phyloP scores from a whole-genome alignment of 2,888 invertebrate species.

The Diploptera punctata region DNA sequence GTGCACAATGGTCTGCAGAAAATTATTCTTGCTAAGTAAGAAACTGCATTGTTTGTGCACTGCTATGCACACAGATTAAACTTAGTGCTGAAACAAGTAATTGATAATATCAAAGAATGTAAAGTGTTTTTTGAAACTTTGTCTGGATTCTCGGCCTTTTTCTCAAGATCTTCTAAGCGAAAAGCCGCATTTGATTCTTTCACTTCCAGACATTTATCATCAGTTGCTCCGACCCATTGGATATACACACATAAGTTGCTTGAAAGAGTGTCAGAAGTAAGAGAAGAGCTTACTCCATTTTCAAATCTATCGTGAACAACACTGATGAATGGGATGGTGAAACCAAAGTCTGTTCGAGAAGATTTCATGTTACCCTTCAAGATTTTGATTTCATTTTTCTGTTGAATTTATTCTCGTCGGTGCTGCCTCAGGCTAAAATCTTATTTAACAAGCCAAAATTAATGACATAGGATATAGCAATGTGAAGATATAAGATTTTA shows the following conservation, averaged over 20 bases:
- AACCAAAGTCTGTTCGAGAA: too few species aligned
- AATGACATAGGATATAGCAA: background rate
- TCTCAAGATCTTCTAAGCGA: background rate
- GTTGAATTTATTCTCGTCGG: too few species aligned
- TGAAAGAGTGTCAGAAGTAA: too few species aligned
- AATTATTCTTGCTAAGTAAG: background rate
- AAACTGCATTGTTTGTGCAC: background rate
- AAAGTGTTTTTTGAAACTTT: too few species aligned
- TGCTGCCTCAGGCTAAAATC: too few species aligned
- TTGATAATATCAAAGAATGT: background rate
- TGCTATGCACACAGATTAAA: background rate
- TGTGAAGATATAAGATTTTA: background rate
- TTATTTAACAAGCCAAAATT: conserved; percentile 39
- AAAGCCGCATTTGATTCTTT: background rate
- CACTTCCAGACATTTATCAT: background rate
- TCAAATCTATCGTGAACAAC: background rate
- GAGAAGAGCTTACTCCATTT: too few species aligned
- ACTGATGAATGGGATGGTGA: background rate
- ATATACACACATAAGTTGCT: background rate
- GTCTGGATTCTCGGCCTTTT: background rate
- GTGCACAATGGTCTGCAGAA: background rate
- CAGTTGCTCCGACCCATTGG: background rate
- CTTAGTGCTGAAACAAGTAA: background rate
- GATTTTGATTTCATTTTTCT: too few species aligned
- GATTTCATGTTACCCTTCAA: too few species aligned